Evolutionary conservation across 2,888 invertebrate genomes (phyloP).

Genomic region (Machimus atricapillus): DNA sequence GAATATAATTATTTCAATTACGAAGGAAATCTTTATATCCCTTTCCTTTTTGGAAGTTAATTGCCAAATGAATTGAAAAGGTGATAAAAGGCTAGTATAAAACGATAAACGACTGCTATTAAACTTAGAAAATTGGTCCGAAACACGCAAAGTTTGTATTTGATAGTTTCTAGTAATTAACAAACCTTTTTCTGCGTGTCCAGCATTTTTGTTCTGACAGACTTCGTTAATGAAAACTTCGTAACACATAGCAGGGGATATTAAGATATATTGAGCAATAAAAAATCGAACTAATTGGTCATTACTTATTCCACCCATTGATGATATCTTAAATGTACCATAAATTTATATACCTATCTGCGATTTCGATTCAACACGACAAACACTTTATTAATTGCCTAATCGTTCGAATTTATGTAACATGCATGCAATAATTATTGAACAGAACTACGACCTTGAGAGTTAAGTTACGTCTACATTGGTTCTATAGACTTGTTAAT

Average conservation of each 20-base stretch:
- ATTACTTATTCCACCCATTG: neutral
- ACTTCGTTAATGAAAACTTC: neutral
- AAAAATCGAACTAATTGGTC: neutral
- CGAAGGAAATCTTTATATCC: neutral
- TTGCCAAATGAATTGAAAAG: neutral
- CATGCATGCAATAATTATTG: neutral
- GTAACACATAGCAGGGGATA: neutral
- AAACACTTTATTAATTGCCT: neutral
- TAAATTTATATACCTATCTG: neutral
- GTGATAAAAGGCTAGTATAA: neutral
- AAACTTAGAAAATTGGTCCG: neutral
- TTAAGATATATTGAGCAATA: neutral
- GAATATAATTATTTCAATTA: too few species aligned
- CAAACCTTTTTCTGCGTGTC: neutral
- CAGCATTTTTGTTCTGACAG: neutral
- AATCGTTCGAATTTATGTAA: neutral
- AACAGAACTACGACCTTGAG: neutral
- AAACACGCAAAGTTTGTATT: neutral
- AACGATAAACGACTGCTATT: neutral
- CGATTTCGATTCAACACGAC: neutral
- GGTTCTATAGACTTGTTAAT: neutral
- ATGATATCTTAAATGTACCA: neutral
- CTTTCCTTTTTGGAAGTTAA: neutral
- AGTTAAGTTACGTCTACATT: neutral
- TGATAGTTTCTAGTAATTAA: neutral